Evolutionary conservation across 2,113 vertebrate genomes (phyloP).

Genomic region (Salvator merianae): DNA sequence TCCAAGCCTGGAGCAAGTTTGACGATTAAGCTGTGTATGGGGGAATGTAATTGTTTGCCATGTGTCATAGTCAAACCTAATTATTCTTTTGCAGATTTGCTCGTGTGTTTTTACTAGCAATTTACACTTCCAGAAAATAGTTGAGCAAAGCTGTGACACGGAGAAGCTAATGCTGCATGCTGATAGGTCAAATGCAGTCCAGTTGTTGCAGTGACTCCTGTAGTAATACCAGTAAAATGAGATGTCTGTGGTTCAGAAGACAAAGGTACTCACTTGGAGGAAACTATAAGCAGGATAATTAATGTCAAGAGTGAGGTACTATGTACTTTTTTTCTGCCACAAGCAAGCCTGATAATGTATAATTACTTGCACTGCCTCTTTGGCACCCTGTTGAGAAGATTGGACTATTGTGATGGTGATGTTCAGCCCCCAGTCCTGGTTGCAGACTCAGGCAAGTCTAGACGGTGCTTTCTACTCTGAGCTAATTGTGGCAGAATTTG

Average conservation of each 20-base stretch:
- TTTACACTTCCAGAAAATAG: constrained; percentile 61
- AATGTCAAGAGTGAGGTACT: not conserved
- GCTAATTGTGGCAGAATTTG: not conserved
- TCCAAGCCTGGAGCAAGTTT: constrained; percentile 63
- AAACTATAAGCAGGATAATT: not conserved
- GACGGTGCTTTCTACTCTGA: not conserved
- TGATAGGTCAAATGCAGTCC: constrained; percentile 56
- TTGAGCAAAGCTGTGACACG: constrained; percentile 54
- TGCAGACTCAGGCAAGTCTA: not conserved
- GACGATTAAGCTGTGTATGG: constrained; percentile 40
- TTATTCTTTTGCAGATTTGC: constrained; percentile 63
- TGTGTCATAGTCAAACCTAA: constrained; percentile 54
- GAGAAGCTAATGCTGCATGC: constrained; percentile 59
- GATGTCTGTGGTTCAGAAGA: constrained; percentile 43
- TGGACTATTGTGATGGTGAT: not conserved
- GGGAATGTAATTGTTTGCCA: constrained; percentile 64
- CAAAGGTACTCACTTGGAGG: constrained; percentile 19
- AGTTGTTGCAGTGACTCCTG: constrained; percentile 54
- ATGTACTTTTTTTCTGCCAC: not conserved
- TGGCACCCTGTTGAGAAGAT: not conserved
- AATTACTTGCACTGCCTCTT: not conserved
- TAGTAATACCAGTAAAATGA: constrained; percentile 46
- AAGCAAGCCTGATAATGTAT: not conserved
- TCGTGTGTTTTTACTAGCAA: constrained; percentile 47
- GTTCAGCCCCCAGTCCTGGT: not conserved